Conservation (phyloP, 2,888 invertebrate species). For the Choreutis nemorana region DNA sequence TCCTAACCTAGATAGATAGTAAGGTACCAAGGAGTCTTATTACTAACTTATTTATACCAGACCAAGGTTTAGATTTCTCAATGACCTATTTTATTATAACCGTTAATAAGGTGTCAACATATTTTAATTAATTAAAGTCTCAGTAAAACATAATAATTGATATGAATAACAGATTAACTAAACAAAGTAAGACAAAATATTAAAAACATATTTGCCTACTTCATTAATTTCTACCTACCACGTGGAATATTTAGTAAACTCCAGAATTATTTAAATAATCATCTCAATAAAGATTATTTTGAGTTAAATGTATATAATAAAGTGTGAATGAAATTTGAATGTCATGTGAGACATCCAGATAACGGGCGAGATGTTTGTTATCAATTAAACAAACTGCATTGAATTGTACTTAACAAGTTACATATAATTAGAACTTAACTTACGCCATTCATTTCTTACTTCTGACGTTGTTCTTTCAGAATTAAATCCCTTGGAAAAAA, state of each 20-base stretch:
- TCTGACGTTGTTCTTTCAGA: no score
- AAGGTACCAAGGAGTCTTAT: conserved; percentile 7
- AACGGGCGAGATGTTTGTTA: background rate
- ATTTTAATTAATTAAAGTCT: no score
- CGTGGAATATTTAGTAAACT: no score
- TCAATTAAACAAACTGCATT: background rate
- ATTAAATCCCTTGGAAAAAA: no score
- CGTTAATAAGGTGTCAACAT: conserved; percentile 24
- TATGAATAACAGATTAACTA: no score
- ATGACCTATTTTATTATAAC: conserved; percentile 38
- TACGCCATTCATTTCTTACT: no score
- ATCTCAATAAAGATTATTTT: background rate
- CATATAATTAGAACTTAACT: no score
- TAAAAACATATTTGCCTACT: background rate
- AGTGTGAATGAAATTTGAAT: conserved; percentile 2
- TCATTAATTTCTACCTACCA: no score
- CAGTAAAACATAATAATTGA: no score
- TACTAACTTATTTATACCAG: conserved; percentile 5
- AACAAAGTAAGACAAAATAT: no score
- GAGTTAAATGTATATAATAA: background rate
- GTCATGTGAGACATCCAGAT: background rate
- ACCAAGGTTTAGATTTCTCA: conserved; percentile 44
- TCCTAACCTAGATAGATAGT: conserved; percentile 52
- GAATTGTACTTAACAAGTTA: no score
- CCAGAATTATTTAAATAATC: no score